Conservation (phyloP, 2,113 vertebrate species). For the Tragelaphus scriptus region DNA sequence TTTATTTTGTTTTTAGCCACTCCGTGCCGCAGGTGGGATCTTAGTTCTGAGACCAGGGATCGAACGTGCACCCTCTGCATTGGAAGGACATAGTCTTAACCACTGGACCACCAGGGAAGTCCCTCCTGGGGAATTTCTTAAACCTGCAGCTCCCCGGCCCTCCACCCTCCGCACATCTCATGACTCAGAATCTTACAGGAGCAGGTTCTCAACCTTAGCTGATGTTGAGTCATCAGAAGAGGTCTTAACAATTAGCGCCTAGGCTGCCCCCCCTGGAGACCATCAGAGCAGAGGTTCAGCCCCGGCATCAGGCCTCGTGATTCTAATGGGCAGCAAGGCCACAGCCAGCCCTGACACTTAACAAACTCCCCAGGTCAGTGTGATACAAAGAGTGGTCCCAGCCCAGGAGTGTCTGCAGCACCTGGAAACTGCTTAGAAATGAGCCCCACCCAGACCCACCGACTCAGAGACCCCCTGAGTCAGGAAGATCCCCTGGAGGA, state of each 20-base stretch:
- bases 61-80: fast-evolving
- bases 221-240: not conserved
- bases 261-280: not conserved
- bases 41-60: not conserved
- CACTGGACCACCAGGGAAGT: not conserved
- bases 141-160: not conserved
- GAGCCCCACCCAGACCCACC: not conserved
- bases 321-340: not conserved
- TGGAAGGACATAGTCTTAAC: not conserved
- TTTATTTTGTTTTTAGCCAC: not conserved
- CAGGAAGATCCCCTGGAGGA: too few relatives aligned
- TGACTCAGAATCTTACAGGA: not conserved
- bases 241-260: not conserved
- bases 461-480: not conserved
- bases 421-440: not conserved
- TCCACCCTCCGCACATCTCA: not conserved
- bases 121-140: not conserved
- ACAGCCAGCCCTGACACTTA: not conserved
- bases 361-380: too few relatives aligned
- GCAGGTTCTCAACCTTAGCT: not conserved
- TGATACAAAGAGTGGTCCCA: not conserved
- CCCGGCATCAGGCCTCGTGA: fast-evolving
- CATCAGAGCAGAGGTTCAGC: not conserved
- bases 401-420: too few relatives aligned
- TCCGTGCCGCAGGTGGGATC: not conserved